Percentiles rank a stretch among this genome's conserved stretches.
phyloP scores from a whole-genome alignment of 2,888 invertebrate genomes.

The Epiblema foenella region DNA sequence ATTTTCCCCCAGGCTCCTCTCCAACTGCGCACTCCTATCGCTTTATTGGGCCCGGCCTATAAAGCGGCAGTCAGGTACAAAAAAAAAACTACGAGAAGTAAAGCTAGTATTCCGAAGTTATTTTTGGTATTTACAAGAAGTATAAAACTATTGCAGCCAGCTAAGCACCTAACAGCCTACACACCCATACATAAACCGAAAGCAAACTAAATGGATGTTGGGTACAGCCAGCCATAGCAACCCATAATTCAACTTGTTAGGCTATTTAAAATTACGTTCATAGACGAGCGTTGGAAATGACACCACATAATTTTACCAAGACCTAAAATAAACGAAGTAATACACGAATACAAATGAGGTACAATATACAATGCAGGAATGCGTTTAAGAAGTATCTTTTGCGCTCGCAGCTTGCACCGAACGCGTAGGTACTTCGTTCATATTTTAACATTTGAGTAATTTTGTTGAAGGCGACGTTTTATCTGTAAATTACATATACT shows the following conservation, averaged over 20 bases:
- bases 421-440: background rate
- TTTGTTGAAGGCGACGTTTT: background rate
- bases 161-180: constrained; percentile 22
- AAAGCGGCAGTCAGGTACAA: too few species aligned
- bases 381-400: constrained; percentile 39
- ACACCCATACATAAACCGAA: constrained; percentile 17
- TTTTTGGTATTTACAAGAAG: too few species aligned
- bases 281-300: constrained; percentile 35
- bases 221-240: constrained; percentile 2
- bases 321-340: constrained; percentile 42
- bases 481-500: background rate
- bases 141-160: background rate
- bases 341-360: constrained; percentile 43
- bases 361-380: constrained; percentile 43
- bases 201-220: constrained; percentile 15
- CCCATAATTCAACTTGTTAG: constrained; percentile 26
- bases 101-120: too few species aligned
- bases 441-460: constrained; percentile 1
- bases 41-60: too few species aligned
- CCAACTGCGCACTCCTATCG: too few species aligned
- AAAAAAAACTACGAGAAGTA: too few species aligned
- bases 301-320: constrained; percentile 36
- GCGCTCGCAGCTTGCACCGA: constrained; percentile 15
- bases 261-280: constrained; percentile 33
- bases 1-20: too few species aligned